Base-by-base conservation (phyloP, 2,113 vertebrate genomes). In the Amphiprion percula region DNA sequence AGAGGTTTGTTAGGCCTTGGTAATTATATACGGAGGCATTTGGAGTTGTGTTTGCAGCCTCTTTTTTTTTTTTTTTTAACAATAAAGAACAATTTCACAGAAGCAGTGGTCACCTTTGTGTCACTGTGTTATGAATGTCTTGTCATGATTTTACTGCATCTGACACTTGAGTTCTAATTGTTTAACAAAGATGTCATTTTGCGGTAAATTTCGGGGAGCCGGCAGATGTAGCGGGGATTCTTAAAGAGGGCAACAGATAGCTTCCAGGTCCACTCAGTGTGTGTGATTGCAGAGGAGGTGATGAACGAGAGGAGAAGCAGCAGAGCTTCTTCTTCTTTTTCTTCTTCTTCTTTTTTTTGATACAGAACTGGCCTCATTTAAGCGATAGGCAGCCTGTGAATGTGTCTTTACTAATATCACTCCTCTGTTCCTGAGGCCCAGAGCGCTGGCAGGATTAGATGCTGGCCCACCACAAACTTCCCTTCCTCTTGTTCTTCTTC, bases 361-460 rank as follows among this genome's bases (percentile, higher is more conserved):
- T 60, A 60, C 65, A 74, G 78, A 88, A 84, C 71, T 72, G 80
- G 81, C 82, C 88, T 90, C 80, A 71, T 91, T 90, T 84, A 68
- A 72, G 72, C 39, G 47, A 82, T 80, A 85, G 74, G 37, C 76
- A 85, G 82, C 62, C 78, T 59, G 77, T 30, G 77, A 83, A 58
- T 85, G 75, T 85, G 79, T 86, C 80, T 87, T 86, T 74, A 50
- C 79, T 80, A 84, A 90, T 84, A 84, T 90, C 79, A 17, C 61
- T 89, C 74, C 76, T 71, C 80, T 82, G 63, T 68, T 83, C 26
- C 68, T 19, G 70, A 84, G 61, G 77, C 77, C 78, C 30, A 26
- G 47, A 85, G 83, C 69, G 4, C 65, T 68, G 69, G 75, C 64
- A 72, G 75, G 78, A 70, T 88, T 69, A 79, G 79, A 74, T 77